Evolutionary conservation across 2,888 invertebrate species (phyloP), one percentile per base, ranked within the genome.

Genomic region (Acanthococcus lagerstroemiae): DNA sequence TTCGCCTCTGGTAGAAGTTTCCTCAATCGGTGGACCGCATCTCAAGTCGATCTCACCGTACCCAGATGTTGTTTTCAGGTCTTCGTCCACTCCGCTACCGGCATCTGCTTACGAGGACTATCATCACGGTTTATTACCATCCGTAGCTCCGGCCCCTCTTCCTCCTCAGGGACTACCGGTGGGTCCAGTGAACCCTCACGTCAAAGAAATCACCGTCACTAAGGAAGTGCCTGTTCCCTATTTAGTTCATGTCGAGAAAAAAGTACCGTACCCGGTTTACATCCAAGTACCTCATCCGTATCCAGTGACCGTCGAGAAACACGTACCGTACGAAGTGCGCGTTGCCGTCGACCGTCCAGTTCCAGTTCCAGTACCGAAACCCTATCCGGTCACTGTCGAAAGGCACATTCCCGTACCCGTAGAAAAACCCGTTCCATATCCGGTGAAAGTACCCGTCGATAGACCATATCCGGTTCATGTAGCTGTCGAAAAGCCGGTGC

Each of bases 231-330:
- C 85, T 0, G 86, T 90, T 0, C 87, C 85, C 0, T 85, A 85
- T 68, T 85, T 88, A 3, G 83, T 90, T 30, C 71, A 71, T 56
- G 69, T 73, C 57, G 73, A 73, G 57, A 73, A 73, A 69, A 81
- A 88, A 69, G 81, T 89, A 0, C 84, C 89, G 0, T 85, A 86
- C 73, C 84, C 89, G 72, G 86, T 90, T 70, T 85, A 86, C 79
- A 85, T 87, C 52, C 84, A 79, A 69, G 86, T 86, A 45, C 71
- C 70, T 6, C 69, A 69, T 27, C 74, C 74, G 17, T 72, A 72
- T 63, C 78, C 86, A 44, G 80, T 89, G 0, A 73, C 73, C 21
- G 73, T 73, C 30, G 73, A 73, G 67, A 70, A 72, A 67, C 80
- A 84, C 45, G 84, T 83, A 72, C 87, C 88, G 0, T 83, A 87